Base-by-base conservation (phyloP, 2,888 invertebrate species). In the Agrotis segetum region DNA sequence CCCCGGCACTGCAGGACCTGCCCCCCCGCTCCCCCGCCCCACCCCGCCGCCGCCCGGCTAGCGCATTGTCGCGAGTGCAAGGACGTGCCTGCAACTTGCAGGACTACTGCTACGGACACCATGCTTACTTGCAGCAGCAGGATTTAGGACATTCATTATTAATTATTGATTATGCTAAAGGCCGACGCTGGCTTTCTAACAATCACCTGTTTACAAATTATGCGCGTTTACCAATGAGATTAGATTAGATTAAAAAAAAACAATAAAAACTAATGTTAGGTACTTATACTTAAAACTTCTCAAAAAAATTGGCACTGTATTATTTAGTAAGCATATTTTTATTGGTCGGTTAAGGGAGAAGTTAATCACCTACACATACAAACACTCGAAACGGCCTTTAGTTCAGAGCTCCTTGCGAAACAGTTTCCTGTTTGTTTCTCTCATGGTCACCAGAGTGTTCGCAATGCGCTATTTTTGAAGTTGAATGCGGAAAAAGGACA, bases 401-500 rank as follows among this genome's bases (percentile, higher is more conserved):
- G 19, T 11, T 11, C 34, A n/a, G 29, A 52, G 46, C 21, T 19
- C 29, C 29, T 24, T 17, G 13, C 19, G 34, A 56, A n/a, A 55
- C 21, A 55, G 50, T 55, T 46, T 66, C 60, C 46, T 50, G 46
- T 47, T 61, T n/a, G 29, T 19, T n/a, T 5, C 17, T 44, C 4
- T 0, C 56, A 65, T 77, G 77, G 79, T 53, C 71, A 79, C 79
- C 46, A 34, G 16, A 67, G 44, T 50, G 49, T 73, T 75, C 72
- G 77, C 82, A 83, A 49, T 84, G 83, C 84, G 74, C 67, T 67
- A 71, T 62, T 72, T 71, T 71, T 63, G 50, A 75, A 64, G 53
- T 71, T 65, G 16, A 74, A 72, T 80, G 80, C 74, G 71, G 74
- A 73, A 74, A 83, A 66, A 71, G 71, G 74, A 84, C 70, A 77